Evolutionary conservation across 2,113 vertebrate species (phyloP).

Genomic region (Chamaea fasciata): DNA sequence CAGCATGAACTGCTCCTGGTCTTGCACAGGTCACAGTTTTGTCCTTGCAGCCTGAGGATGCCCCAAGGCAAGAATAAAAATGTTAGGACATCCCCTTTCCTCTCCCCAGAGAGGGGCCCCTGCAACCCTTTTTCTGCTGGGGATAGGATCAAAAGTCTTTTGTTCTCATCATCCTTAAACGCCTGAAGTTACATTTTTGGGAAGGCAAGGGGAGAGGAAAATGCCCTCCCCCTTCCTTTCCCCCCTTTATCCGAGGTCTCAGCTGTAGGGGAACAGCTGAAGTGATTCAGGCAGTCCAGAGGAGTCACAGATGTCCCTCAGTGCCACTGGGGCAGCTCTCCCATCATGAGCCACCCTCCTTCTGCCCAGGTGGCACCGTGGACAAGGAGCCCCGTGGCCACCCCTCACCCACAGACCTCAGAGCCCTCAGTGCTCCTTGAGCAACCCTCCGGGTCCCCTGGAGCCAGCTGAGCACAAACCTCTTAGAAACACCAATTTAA

Average conservation of each 20-base stretch:
- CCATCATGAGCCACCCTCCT: accelerated
- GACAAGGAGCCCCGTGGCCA: accelerated
- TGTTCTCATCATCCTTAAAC: neutral
- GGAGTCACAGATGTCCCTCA: neutral
- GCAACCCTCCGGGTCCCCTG: neutral
- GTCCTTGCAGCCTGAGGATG: neutral
- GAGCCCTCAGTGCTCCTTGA: neutral
- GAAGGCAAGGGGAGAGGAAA: neutral
- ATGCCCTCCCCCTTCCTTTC: neutral
- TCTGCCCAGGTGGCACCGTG: accelerated
- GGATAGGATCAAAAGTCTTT: neutral
- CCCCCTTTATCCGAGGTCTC: neutral
- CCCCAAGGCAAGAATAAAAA: neutral
- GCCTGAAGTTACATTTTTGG: neutral
- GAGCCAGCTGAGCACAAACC: neutral
- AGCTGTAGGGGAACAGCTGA: constrained; percentile 3
- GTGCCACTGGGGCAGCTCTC: neutral
- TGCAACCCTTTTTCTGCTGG: neutral
- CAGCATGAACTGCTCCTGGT: neutral
- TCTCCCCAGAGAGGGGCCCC: neutral
- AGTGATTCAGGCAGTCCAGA: neutral
- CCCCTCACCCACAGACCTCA: neutral
- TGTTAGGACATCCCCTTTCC: neutral
- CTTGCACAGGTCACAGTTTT: neutral
- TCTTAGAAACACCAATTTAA: accelerated